phyloP scores from a whole-genome alignment of 1,140 invertebrate species.

The Lepidotrigona ventralis region DNA sequence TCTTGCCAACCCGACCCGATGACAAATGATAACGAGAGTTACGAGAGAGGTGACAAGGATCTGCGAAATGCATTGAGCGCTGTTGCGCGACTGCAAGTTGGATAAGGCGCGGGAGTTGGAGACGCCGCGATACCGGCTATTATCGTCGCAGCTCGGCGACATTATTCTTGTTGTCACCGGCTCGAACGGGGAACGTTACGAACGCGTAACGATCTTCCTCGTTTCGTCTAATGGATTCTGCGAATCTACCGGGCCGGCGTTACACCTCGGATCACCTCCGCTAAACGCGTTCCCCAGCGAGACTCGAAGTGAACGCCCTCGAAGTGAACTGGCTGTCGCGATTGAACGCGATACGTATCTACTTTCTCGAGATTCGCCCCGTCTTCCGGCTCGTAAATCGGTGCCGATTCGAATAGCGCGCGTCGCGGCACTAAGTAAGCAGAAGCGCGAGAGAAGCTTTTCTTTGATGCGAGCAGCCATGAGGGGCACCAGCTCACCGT shows the following conservation, averaged over 20 bases:
- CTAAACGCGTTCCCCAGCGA: too few species aligned
- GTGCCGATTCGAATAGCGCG: background rate
- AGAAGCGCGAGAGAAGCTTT: background rate
- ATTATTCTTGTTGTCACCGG: constrained; percentile 44
- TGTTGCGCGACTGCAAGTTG: background rate
- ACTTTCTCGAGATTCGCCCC: background rate
- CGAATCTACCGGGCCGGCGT: constrained; percentile 45
- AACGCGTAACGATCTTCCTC: constrained; percentile 29
- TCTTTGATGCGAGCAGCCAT: background rate
- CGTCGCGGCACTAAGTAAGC: background rate
- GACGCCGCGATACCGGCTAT: constrained; percentile 14
- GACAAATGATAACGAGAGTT: constrained; percentile 9
- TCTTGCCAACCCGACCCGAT: background rate
- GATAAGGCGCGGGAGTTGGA: background rate
- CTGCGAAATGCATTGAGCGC: background rate
- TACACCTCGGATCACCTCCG: background rate
- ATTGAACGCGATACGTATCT: constrained; percentile 38
- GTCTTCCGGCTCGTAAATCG: background rate
- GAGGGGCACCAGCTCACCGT: too few species aligned
- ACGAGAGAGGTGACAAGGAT: background rate
- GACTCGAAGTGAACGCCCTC: too few species aligned
- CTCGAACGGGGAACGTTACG: background rate
- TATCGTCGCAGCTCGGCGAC: constrained; percentile 31
- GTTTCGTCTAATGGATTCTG: constrained; percentile 54
- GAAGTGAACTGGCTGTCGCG: background rate